Percentiles rank a stretch among this genome's conserved stretches.
These are phyloP conservation scores for Panorpa germanica DNA, from an alignment of 2,888 invertebrate species.

Conservation along the genomic window DNA sequence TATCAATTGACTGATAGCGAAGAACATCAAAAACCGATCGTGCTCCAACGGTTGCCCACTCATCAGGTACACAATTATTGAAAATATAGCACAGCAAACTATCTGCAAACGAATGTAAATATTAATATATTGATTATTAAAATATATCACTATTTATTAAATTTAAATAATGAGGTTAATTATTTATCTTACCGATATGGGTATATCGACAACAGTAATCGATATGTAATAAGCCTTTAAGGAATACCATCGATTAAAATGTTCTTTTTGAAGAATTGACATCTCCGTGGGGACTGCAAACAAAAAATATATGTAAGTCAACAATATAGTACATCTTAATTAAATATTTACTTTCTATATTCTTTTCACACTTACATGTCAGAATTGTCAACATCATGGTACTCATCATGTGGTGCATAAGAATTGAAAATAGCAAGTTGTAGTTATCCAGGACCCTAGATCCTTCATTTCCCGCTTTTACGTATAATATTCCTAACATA, in stretches of 20 bases:
- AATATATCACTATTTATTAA: constrained; percentile 7
- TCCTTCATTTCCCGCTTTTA: constrained; percentile 55
- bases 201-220: constrained; percentile 57
- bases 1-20: constrained; percentile 59
- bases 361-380: constrained; percentile 43
- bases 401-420: constrained; percentile 86
- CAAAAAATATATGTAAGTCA: constrained; percentile 1
- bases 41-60: constrained; percentile 74
- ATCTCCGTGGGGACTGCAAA: constrained; percentile 48
- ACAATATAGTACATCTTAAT: constrained; percentile 1
- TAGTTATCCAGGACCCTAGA: constrained; percentile 65
- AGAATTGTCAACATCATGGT: constrained; percentile 80
- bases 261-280: constrained; percentile 63
- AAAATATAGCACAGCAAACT: constrained; percentile 48
- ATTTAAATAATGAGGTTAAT: constrained; percentile 5
- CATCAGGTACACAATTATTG: constrained; percentile 67
- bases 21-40: constrained; percentile 67
- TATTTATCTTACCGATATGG: constrained; percentile 46
- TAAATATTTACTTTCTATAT: constrained; percentile 2
- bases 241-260: constrained; percentile 80
- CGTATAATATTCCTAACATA: constrained; percentile 59
- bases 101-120: constrained; percentile 32
- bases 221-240: constrained; percentile 64
- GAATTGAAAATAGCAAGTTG: constrained; percentile 73
- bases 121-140: constrained; percentile 5